Conservation (phyloP, 2,797 vertebrate genomes). For the Notamacropus eugenii region DNA sequence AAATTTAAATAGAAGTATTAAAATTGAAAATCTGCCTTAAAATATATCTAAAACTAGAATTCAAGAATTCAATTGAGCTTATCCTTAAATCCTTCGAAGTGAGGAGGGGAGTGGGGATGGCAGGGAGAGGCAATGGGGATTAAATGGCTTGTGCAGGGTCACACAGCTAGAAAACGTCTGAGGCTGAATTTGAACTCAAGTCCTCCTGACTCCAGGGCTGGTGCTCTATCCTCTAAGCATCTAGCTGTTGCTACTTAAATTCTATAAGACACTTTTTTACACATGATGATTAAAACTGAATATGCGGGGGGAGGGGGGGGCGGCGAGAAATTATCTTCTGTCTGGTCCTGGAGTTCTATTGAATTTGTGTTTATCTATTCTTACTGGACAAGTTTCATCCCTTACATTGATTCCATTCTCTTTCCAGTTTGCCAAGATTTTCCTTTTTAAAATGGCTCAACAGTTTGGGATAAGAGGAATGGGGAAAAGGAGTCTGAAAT, state of each 20-base stretch:
- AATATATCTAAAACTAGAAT: constrained; percentile 18
- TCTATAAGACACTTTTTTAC: too few relatives aligned
- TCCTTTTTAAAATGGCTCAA: neutral
- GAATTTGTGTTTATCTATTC: neutral
- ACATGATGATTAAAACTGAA: too few relatives aligned
- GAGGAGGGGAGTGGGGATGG: too few relatives aligned
- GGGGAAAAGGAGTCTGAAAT: neutral
- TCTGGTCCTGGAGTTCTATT: neutral
- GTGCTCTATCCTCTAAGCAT: too few relatives aligned
- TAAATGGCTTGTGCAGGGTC: too few relatives aligned
- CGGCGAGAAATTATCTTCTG: neutral
- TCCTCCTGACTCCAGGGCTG: too few relatives aligned
- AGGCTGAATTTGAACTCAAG: too few relatives aligned
- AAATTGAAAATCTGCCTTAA: constrained; percentile 43
- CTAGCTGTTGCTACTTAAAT: too few relatives aligned
- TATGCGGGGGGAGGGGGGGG: too few relatives aligned
- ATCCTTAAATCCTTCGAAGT: too few relatives aligned
- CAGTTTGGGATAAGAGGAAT: neutral
- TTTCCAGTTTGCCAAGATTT: neutral
- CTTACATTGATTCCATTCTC: neutral
- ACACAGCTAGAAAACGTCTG: too few relatives aligned
- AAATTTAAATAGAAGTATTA: constrained; percentile 16
- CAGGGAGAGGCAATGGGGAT: too few relatives aligned
- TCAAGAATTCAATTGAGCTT: neutral
- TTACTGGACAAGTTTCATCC: neutral